Evolutionary conservation across 64 coral and sea anemone species (phyloP).

Genomic region (Actinia tenebrosa): DNA sequence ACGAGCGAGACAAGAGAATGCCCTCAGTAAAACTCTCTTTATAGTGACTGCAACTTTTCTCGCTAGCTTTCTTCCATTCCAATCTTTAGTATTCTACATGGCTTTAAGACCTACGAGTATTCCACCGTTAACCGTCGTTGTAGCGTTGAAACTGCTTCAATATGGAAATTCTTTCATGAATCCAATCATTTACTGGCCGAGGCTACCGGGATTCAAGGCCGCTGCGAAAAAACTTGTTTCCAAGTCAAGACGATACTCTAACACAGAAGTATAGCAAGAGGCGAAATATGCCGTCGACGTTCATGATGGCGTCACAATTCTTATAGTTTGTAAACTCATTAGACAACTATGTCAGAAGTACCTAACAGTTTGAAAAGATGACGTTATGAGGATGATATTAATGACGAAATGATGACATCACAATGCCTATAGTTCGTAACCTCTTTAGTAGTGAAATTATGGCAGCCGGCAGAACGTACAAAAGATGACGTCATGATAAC

Average conservation of each 20-base stretch:
- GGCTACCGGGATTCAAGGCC: constrained; percentile 13
- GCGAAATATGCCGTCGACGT: not conserved
- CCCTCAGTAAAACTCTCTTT: constrained; percentile 12
- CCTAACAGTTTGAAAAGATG: too few relatives aligned
- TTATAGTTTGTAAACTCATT: too few relatives aligned
- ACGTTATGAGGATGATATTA: too few relatives aligned
- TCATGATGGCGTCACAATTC: not conserved
- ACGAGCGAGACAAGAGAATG: constrained; percentile 4
- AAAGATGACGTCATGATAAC: too few relatives aligned
- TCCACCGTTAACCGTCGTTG: not conserved
- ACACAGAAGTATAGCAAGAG: not conserved
- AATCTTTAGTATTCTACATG: constrained; percentile 18
- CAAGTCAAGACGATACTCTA: not conserved
- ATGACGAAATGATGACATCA: too few relatives aligned
- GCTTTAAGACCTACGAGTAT: not conserved
- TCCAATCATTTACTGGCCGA: constrained; percentile 25
- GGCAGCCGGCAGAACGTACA: too few relatives aligned
- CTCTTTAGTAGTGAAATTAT: too few relatives aligned
- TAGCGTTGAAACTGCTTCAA: constrained; percentile 19
- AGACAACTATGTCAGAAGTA: too few relatives aligned
- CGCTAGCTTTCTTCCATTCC: constrained; percentile 13
- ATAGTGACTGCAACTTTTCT: constrained; percentile 21
- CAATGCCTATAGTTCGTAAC: too few relatives aligned
- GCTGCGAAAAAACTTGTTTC: constrained; percentile 9
- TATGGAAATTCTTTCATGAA: constrained; percentile 26